phyloP scores from a whole-genome alignment of 2,888 invertebrate species.

The Dicyrtoma fusca region DNA sequence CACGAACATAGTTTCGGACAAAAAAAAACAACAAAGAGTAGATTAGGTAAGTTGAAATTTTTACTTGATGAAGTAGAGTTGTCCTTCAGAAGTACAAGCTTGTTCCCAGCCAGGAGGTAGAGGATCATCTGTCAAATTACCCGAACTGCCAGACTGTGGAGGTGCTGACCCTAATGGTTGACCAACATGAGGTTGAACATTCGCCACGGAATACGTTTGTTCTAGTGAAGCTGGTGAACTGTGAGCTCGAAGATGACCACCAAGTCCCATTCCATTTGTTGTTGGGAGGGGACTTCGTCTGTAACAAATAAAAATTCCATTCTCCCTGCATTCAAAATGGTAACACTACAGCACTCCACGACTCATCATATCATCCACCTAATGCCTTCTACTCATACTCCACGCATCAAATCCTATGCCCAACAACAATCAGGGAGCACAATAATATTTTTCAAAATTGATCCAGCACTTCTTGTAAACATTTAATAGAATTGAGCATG shows the following conservation, averaged over 20 bases:
- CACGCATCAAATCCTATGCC: too few relatives aligned
- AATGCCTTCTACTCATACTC: too few relatives aligned
- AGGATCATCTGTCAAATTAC: slow-evolving; percentile 75
- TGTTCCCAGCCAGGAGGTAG: slow-evolving; percentile 88
- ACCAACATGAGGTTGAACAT: slow-evolving; percentile 61
- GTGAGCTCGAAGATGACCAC: slow-evolving; percentile 83
- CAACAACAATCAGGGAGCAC: too few relatives aligned
- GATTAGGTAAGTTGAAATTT: slow-evolving; percentile 27
- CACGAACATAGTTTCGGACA: slow-evolving; percentile 18
- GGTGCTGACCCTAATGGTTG: slow-evolving; percentile 49
- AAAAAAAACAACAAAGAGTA: slow-evolving; percentile 18
- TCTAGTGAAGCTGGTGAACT: slow-evolving; percentile 95
- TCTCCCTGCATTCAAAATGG: background rate
- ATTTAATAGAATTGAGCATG: too few relatives aligned
- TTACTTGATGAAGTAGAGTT: slow-evolving; percentile 81
- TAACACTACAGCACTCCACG: too few relatives aligned
- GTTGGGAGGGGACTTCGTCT: slow-evolving; percentile 54
- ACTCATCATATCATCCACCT: too few relatives aligned
- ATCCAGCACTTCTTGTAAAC: too few relatives aligned
- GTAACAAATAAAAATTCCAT: slow-evolving; percentile 10
- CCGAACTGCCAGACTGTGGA: slow-evolving; percentile 51
- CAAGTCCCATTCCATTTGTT: slow-evolving; percentile 46
- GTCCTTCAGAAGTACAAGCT: slow-evolving; percentile 80
- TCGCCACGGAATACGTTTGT: slow-evolving; percentile 76
- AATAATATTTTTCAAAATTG: too few relatives aligned